A percentile compares a stretch with the other conserved stretches of the same genome.
phyloP scores from a whole-genome alignment of 37 sponge, comb jelly and placozoan species.

The Amphimedon queenslandica region DNA sequence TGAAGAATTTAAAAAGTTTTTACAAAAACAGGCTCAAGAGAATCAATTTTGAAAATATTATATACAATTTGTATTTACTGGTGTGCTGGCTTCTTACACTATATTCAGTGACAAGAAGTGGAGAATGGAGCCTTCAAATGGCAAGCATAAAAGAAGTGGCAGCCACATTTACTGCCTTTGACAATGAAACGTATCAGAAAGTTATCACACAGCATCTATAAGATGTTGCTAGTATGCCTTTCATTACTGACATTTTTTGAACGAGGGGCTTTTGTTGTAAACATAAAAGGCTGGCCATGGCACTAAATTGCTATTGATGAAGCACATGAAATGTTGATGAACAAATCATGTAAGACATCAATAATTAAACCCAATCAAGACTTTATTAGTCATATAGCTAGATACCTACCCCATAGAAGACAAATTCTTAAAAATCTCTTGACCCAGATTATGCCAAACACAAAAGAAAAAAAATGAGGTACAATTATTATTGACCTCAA shows the following conservation, averaged over 20 bases:
- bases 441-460: not conserved
- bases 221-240: not conserved
- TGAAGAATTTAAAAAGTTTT: too few species aligned
- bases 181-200: not conserved
- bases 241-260: not conserved
- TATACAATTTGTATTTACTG: conserved; percentile 17
- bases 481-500: not conserved
- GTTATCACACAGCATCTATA: not conserved
- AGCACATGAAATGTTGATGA: conserved; percentile 1
- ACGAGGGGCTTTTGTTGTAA: not conserved
- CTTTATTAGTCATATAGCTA: not conserved
- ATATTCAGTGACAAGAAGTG: conserved; percentile 11
- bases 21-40: too few species aligned
- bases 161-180: conserved; percentile 16
- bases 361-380: not conserved
- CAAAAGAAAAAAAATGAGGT: not conserved
- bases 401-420: not conserved
- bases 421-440: conserved; percentile 6
- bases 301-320: not conserved
- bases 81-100: conserved; percentile 10
- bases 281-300: not conserved
- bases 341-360: not conserved
- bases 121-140: conserved; percentile 14
- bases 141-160: conserved; percentile 17
- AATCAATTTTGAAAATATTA: too few species aligned